A percentile compares a stretch with the other conserved stretches of the same genome.
phyloP scores from a whole-genome alignment of 2,888 invertebrate species.

The Meiosimyza decipiens region DNA sequence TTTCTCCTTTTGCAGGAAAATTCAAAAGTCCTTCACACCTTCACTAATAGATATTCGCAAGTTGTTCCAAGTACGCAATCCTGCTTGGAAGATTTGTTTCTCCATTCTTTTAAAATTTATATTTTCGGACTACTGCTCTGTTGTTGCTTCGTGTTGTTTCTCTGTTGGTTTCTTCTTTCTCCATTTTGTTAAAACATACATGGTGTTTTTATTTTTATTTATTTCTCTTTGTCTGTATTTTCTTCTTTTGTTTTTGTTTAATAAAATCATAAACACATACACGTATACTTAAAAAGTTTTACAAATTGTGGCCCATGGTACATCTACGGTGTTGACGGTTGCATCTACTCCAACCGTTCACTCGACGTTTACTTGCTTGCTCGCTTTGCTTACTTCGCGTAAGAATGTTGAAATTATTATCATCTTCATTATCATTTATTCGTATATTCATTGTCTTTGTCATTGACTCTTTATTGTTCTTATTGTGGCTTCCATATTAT shows the following conservation, averaged over 20 bases:
- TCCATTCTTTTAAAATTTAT: conserved; percentile 25
- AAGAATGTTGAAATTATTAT: conserved; percentile 30
- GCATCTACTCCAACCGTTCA: background rate
- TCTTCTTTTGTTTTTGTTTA: conserved; percentile 30
- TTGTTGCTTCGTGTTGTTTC: conserved; percentile 9
- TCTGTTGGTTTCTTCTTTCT: conserved; percentile 33
- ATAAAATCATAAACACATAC: conserved; percentile 13
- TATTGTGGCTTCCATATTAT: conserved; percentile 1
- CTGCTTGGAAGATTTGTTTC: conserved; percentile 30
- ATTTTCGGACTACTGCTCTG: conserved; percentile 16
- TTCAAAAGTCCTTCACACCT: conserved; percentile 33
- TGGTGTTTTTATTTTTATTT: conserved; percentile 34
- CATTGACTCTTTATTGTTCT: conserved; percentile 25
- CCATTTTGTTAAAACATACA: conserved; percentile 29
- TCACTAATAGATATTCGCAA: conserved; percentile 52
- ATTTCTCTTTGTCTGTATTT: conserved; percentile 16
- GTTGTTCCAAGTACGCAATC: conserved; percentile 44
- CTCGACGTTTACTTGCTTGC: conserved; percentile 6
- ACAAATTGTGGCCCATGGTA: too few relatives aligned
- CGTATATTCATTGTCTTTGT: conserved; percentile 36
- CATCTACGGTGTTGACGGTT: too few relatives aligned
- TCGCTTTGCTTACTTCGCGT: conserved; percentile 22
- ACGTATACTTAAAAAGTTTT: background rate
- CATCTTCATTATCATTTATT: conserved; percentile 26
- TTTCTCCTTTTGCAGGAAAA: too few relatives aligned